phyloP scores from a whole-genome alignment of 2,113 vertebrate genomes.

The Zosterops borbonicus region DNA sequence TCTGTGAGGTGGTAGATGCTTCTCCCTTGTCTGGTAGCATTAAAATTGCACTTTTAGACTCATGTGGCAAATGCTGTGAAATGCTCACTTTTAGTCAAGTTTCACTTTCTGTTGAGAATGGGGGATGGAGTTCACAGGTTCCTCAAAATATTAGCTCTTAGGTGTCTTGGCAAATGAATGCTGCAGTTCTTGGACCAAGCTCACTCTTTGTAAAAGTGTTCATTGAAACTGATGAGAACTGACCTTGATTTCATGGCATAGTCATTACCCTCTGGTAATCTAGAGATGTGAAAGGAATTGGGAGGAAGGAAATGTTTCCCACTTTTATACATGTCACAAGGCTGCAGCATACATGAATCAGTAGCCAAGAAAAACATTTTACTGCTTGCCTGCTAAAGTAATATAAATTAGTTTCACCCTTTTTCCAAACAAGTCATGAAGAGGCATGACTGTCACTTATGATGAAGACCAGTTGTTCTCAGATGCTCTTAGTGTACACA shows the following conservation, averaged over 20 bases:
- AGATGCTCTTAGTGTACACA: background rate
- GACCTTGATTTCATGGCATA: constrained; percentile 32
- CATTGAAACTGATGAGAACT: constrained; percentile 44
- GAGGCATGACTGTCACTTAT: background rate
- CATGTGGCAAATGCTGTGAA: constrained; percentile 23
- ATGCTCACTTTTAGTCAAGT: constrained; percentile 24
- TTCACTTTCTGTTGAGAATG: constrained; percentile 40
- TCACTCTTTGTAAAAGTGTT: background rate
- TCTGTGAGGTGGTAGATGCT: constrained; percentile 17
- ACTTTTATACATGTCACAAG: background rate
- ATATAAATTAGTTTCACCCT: background rate
- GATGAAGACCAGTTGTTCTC: background rate
- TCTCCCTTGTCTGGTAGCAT: constrained; percentile 10
- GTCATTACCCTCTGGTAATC: constrained; percentile 35
- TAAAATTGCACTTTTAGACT: constrained; percentile 27
- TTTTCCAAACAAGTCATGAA: background rate
- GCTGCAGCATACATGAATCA: background rate
- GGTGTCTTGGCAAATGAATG: background rate
- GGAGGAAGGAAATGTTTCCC: background rate
- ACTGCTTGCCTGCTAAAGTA: background rate
- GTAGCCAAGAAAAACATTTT: constrained; percentile 8
- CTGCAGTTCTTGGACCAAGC: background rate
- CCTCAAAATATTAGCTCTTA: constrained; percentile 27
- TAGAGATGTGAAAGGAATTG: constrained; percentile 11
- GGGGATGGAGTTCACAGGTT: background rate